A percentile compares a stretch with the other conserved stretches of the same genome.
These are phyloP conservation scores for Catalaphyllia jardinei DNA, from an alignment of 64 coral and sea anemone species.

Conservation along the genomic window DNA sequence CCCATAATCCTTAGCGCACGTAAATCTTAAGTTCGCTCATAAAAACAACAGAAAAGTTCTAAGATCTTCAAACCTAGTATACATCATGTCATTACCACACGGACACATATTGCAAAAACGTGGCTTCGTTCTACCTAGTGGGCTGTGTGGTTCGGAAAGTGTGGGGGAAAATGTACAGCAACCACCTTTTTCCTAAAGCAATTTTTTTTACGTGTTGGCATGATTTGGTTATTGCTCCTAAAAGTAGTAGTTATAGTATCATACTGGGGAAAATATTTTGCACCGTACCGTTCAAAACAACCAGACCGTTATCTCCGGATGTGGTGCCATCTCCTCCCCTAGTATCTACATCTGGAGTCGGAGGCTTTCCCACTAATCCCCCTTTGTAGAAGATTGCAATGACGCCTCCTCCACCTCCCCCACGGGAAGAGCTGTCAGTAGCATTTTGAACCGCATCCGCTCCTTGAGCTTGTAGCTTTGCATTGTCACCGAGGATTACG, in stretches of 20 bases:
- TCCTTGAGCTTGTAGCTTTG: slow-evolving; percentile 37
- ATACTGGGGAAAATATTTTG: background rate
- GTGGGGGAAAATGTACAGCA: too few relatives aligned
- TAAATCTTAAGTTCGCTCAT: too few relatives aligned
- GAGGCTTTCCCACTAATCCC: background rate
- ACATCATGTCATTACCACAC: too few relatives aligned
- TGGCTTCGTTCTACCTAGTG: too few relatives aligned
- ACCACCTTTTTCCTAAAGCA: too few relatives aligned
- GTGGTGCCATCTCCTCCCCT: slow-evolving; percentile 15
- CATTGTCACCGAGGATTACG: slow-evolving; percentile 38
- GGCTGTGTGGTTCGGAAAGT: too few relatives aligned
- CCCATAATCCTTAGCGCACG: too few relatives aligned
- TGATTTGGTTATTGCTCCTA: background rate
- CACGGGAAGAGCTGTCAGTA: background rate
- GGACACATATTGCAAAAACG: too few relatives aligned
- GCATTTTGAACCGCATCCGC: background rate
- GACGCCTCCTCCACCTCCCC: slow-evolving; percentile 49
- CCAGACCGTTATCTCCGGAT: slow-evolving; percentile 35
- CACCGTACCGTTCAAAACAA: slow-evolving; percentile 41
- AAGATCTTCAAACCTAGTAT: too few relatives aligned
- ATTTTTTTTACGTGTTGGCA: too few relatives aligned
- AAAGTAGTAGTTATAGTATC: background rate
- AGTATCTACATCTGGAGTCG: background rate
- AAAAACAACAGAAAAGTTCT: too few relatives aligned
- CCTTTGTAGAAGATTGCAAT: slow-evolving; percentile 12